Evolutionary conservation across 2,888 invertebrate species (phyloP), one percentile per base, ranked within the genome.

Genomic region (Branchinecta sandiegonensis): DNA sequence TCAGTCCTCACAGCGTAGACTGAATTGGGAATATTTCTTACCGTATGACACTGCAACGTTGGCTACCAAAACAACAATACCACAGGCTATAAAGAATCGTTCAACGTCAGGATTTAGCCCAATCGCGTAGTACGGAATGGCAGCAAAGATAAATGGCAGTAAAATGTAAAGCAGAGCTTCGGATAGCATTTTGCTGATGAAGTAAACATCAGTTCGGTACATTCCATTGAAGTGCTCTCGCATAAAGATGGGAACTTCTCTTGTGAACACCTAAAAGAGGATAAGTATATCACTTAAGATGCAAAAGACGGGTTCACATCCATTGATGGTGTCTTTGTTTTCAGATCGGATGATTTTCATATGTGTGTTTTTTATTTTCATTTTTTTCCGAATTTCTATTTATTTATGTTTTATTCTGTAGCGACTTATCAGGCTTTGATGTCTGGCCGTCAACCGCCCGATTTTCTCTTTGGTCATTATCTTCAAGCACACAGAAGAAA

Each of bases 171-270:
- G 83, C 0, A 95, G 95, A 1, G 90, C 80, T 75, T 96, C 95
- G 0, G 92, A 90, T 56, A 94, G 75, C 1, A 90, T 92, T 80
- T 94, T 95, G 69, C 90, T 88, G 46, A 95, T 77, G 78, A 92
- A 95, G 78, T 94, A 95, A 0, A 93, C 87, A 74, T 91, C 90
- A 0, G 90, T 88, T 67, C 94, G 82, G 75, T 96, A 95, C 83
- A 95, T 88, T 56, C 92, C 92, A 75, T 89, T 90, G 71, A 86
- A 84, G 74, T 94, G 87, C 77, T 95, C 94, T 13, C 93, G 81
- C 72, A 93, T 81, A 77, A 94, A 94, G 71, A 94, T 86, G 0
- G 93, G 92, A 48, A 93, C 80, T 76, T 95, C 94, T 0, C 87
- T 83, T 73, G 90, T 90, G 77, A 95, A 94, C 64, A 92, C 90